A percentile compares a stretch with the other conserved stretches of the same genome.
Evolutionary conservation across 2,888 invertebrate genomes (phyloP).

Genomic region (Chirona hameri): DNA sequence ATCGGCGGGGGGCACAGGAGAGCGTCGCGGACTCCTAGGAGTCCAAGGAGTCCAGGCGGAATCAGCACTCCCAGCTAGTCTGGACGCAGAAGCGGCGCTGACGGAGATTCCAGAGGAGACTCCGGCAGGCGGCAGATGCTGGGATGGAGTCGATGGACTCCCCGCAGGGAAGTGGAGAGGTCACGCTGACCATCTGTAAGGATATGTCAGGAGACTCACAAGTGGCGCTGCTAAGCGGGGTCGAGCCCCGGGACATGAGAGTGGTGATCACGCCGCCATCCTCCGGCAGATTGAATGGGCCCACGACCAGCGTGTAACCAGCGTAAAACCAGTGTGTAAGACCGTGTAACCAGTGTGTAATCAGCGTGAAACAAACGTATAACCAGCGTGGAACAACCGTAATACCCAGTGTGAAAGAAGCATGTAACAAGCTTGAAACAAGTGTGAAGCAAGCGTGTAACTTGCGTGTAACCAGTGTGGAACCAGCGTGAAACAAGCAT

Average conservation of each 20-base stretch:
- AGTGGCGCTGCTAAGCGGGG: neutral
- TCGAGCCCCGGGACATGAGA: neutral
- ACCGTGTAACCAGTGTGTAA: too few relatives aligned
- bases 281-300: neutral
- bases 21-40: neutral
- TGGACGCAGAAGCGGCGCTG: neutral
- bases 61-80: neutral
- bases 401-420: too few relatives aligned
- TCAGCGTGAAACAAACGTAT: too few relatives aligned
- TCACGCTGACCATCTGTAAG: neutral
- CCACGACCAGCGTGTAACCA: neutral
- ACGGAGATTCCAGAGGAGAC: neutral
- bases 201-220: conserved; percentile 29
- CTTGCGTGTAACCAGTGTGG: too few relatives aligned
- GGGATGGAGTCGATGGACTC: neutral
- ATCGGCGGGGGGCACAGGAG: conserved; percentile 30
- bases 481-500: too few relatives aligned
- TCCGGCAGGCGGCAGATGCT: neutral
- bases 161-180: neutral
- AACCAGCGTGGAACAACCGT: too few relatives aligned
- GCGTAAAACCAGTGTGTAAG: too few relatives aligned
- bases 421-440: too few relatives aligned
- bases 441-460: too few relatives aligned
- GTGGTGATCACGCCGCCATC: neutral
- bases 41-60: neutral